Evolutionary conservation across 2,888 invertebrate genomes (phyloP), one percentile per base, ranked within the genome.

Genomic region (Arrhopalites spinosus): DNA sequence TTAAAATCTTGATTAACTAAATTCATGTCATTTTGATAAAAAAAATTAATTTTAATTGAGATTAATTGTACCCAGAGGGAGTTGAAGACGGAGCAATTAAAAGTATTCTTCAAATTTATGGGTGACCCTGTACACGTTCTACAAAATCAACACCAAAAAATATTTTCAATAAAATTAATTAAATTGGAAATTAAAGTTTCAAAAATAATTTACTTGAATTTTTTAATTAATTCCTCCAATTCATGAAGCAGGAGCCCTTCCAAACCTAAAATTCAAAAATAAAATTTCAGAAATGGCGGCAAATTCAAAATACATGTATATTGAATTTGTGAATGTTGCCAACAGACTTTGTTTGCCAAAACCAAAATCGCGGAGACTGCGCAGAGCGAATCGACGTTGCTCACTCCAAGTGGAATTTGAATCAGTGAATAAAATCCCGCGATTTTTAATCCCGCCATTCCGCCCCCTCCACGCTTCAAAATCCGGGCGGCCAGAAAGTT

Each of bases 341-440:
- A 79, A 80, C 81, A 80, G 80, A 36, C 78, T 78, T 59, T 78
- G 73, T 30, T 80, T 80, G 0, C 81, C 81, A 75, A 81, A 79
- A 0, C 80, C 80, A 70, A 78, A 79, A 70, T 75, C 74, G n/a
- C 69, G 1, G 3, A 74, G 59, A 43, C 27, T 56, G 23, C 29
- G 50, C 25, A 74, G 56, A 17, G 74, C 69, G 43, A 74, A 74
- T n/a, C 74, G 3, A 8, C 74, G 68, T 23, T 74, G 74, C 30
- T 74, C 74, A 23, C 68, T 47, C 74, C 74, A 74, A 17, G 69
- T 73, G 11, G 29, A 1, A 20, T 56, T 64, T 17, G 74, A 74
- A 68, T 80, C 80, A 59, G 75, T 72, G 47, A 80, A 78, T 1
- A 80, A 56, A 77, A 81, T 78, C 8, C 81, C 81, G 8, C 80